Evolutionary conservation across 2,113 vertebrate species (phyloP), one percentile per base, ranked within the genome.

Genomic region (Hippocampus abdominalis): DNA sequence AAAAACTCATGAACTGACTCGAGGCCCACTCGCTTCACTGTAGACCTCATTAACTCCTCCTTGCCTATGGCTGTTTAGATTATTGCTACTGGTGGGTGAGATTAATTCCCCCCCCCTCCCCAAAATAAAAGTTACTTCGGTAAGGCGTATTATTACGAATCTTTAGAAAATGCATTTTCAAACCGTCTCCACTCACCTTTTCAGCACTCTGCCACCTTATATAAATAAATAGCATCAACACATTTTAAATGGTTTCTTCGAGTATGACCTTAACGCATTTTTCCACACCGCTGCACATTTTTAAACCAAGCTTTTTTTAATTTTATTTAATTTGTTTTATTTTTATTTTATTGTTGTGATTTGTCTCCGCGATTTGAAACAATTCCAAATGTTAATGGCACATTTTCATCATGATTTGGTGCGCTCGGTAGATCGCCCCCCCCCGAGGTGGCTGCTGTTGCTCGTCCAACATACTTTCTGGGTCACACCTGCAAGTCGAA

Each of bases 401-500:
- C 75, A 72, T 83, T 87, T 88, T 77, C 82, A 81, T 81, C 73
- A 73, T 67, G 57, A 65, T 80, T 79, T 67, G 69, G 48, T 66
- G 61, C 74, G 69, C 63, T 70, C 27, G 67, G 51, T 73, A 72
- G 77, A 75, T 68, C 9, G 12, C n/a, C n/a, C n/a, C 79, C 73
- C 77, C 77, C 72, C 76, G n/a, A n/a, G 64, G 64, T 64, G 36
- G 61, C 44, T 60, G 67, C 78, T 69, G 56, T 64, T 72, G 57
- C 78, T 79, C 81, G 76, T 85, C 81, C 72, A 80, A 63, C 76
- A 74, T 42, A 61, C 62, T 83, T 84, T 86, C 75, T 76, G 76
- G 84, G 84, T 89, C 87, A 86, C 77, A 88, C 84, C 79, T 86
- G 83, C 73, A 78, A 78, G 62, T 42, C 27, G 81, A 83, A 70